Evolutionary conservation across 2,797 vertebrate species (phyloP), one percentile per base, ranked within the genome.

Genomic region (Poeciliopsis presidionis): DNA sequence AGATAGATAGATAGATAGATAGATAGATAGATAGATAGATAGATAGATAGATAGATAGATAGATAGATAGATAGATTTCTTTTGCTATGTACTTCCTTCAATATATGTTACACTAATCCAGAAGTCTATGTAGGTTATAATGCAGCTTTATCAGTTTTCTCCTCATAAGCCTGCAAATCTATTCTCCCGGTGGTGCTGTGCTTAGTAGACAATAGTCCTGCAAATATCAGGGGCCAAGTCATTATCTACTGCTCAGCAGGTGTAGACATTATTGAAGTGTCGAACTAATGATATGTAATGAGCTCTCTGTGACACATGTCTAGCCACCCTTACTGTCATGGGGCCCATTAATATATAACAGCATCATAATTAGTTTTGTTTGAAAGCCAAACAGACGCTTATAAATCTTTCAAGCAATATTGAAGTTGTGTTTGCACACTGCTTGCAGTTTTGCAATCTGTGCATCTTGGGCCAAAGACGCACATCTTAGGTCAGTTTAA

Each of bases 281-380:
- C 92, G 93, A 94, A 94, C 91, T 95, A 95, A 95, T 95, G 95
- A 95, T 93, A 94, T 91, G 94, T 95, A 95, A 96, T 95, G 95
- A 95, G 93, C 93, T 95, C 93, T 93, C 90, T 89, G 93, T 95
- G 94, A 95, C 94, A 95, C 91, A 90, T 91, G 94, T 94, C 93
- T 93, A 92, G 94, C 91, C 92, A 93, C 88, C 86, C 90, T 89
- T 79, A 81, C 91, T 93, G 88, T 90, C 94, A 89, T 80, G 92
- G 93, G 93, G 91, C 87, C 91, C 88, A 89, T 95, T 93, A 93
- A 91, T 89, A 91, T 84, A 94, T 91, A 92, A 90, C 91, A 89
- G 86, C 87, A 82, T 89, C 83, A 81, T 93, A 94, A 96, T 95
- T 94, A 94, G 90, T 91, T 94, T 94, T 78, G 80, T 91, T 91